A percentile compares a stretch with the other conserved stretches of the same genome.
Conservation (phyloP, 2,113 vertebrate species). For the human region GRCh38 chr12:124241001-124241500, state of each 20-base stretch:
- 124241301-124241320: not conserved
- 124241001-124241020: rapidly evolving
- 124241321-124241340: not conserved
- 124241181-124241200: not conserved
- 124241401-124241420: not conserved
- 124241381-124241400: too few relatives aligned
- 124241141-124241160: too few relatives aligned
- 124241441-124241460: not conserved
- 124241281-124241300: not conserved
- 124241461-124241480: not conserved
- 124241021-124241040: rapidly evolving
- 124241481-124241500: not conserved
- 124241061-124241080: not conserved
- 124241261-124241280: not conserved
- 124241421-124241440: not conserved
- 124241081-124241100: not conserved
- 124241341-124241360: not conserved
- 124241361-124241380: not conserved
- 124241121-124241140: not conserved
- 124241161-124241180: not conserved
- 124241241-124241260: not conserved
- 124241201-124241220: not conserved
- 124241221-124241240: not conserved
- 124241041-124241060: not conserved
- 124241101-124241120: not conserved